phyloP scores from a whole-genome alignment of 2,113 vertebrate species.

The Pangasianodon hypophthalmus region DNA sequence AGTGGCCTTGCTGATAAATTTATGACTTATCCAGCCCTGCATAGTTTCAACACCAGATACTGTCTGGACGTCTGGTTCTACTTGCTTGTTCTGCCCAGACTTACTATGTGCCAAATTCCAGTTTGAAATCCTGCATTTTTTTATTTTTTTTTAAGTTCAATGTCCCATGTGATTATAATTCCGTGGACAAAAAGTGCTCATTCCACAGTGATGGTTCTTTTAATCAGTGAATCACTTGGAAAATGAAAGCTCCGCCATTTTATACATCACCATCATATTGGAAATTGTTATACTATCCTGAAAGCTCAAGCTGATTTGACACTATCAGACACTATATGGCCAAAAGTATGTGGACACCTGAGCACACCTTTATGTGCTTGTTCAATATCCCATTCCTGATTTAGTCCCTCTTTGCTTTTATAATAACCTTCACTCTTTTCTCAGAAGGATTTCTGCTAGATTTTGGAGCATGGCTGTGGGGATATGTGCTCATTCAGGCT shows the following conservation, averaged over 20 bases:
- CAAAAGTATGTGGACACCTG: neutral
- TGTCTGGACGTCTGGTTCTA: conserved; percentile 12
- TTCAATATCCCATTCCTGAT: neutral
- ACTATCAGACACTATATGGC: neutral
- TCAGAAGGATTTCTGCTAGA: neutral
- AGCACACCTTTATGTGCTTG: neutral
- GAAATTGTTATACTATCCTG: neutral
- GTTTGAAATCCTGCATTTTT: neutral
- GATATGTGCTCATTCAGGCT: neutral
- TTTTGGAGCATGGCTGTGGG: neutral
- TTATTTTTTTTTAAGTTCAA: neutral
- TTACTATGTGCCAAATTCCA: conserved; percentile 13
- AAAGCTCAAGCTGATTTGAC: neutral
- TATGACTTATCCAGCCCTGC: conserved; percentile 5
- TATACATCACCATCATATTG: neutral
- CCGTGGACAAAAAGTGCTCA: neutral
- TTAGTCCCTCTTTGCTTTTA: neutral
- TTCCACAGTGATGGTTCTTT: neutral
- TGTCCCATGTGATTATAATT: neutral
- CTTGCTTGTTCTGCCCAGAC: neutral
- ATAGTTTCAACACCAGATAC: conserved; percentile 21
- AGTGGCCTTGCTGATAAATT: neutral
- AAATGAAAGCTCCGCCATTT: neutral
- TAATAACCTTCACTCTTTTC: neutral
- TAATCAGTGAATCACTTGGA: neutral